Evolutionary conservation across 2,888 invertebrate species (phyloP).

Genomic region (Tetranychus piercei): DNA sequence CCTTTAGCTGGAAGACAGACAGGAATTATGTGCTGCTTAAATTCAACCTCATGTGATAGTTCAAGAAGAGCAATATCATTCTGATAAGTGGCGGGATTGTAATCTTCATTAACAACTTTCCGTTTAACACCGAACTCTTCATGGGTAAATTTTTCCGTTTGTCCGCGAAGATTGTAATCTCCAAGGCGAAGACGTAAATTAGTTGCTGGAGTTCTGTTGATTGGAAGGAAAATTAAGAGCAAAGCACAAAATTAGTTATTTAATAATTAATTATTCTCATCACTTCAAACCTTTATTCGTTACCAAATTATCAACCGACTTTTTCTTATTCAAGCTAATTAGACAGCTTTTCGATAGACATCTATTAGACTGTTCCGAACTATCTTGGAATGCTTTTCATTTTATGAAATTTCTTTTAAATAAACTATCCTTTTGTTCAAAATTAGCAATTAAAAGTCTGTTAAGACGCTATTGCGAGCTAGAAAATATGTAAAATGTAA

Average conservation of each 20-base stretch:
- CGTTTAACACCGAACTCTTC: slow-evolving; percentile 70
- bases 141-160: slow-evolving; percentile 59
- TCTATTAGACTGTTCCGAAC: no score
- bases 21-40: slow-evolving; percentile 77
- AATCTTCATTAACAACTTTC: slow-evolving; percentile 54
- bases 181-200: slow-evolving; percentile 72
- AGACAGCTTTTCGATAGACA: no score
- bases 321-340: no score
- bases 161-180: slow-evolving; percentile 69
- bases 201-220: slow-evolving; percentile 56
- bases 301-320: no score
- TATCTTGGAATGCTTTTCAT: no score
- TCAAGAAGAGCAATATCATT: slow-evolving; percentile 55
- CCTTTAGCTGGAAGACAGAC: slow-evolving; percentile 64
- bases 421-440: no score
- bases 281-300: background rate
- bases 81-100: slow-evolving; percentile 72
- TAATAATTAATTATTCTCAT: background rate
- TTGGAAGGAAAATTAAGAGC: background rate
- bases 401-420: no score
- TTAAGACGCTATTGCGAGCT: no score
- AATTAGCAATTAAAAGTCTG: no score
- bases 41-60: slow-evolving; percentile 54
- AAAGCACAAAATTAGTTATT: background rate
- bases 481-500: no score